Conservation (phyloP, 2,113 vertebrate species). For the Megalops atlanticus region DNA sequence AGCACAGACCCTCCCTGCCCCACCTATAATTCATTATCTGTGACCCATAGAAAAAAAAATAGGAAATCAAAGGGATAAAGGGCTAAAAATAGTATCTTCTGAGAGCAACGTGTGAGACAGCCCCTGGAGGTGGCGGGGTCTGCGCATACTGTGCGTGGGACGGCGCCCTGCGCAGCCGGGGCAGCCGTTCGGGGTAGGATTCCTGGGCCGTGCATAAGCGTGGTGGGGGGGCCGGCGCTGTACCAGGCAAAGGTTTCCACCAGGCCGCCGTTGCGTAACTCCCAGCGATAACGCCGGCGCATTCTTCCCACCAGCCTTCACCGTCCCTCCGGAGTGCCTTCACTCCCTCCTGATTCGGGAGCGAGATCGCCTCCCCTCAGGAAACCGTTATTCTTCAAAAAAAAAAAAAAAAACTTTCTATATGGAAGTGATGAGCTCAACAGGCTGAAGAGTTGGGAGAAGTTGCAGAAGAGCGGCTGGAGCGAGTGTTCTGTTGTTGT, state of each 20-base stretch:
- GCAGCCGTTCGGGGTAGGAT: slow-evolving; percentile 76
- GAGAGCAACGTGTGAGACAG: not conserved
- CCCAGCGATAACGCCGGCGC: slow-evolving; percentile 25
- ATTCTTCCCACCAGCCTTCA: slow-evolving; percentile 9
- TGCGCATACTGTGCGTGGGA: not conserved
- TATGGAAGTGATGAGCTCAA: too few relatives aligned
- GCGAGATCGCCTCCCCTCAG: not conserved
- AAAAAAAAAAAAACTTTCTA: too few relatives aligned
- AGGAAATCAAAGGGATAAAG: not conserved
- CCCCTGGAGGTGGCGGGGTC: not conserved
- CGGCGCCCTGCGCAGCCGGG: slow-evolving; percentile 61
- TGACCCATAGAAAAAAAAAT: not conserved
- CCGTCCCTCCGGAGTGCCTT: not conserved
- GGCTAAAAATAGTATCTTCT: slow-evolving; percentile 24
- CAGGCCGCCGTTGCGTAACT: slow-evolving; percentile 60
- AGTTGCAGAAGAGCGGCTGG: not conserved
- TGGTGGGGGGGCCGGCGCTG: slow-evolving; percentile 60
- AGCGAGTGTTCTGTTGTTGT: not conserved
- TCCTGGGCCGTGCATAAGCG: slow-evolving; percentile 70
- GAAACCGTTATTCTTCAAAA: not conserved
- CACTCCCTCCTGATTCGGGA: not conserved
- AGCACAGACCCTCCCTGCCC: not conserved
- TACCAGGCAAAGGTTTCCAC: slow-evolving; percentile 84
- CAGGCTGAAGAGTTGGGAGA: not conserved
- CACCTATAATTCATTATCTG: slow-evolving; percentile 5